Evolutionary conservation across 2,888 invertebrate species (phyloP).

Genomic region (Thymelicus acteon): DNA sequence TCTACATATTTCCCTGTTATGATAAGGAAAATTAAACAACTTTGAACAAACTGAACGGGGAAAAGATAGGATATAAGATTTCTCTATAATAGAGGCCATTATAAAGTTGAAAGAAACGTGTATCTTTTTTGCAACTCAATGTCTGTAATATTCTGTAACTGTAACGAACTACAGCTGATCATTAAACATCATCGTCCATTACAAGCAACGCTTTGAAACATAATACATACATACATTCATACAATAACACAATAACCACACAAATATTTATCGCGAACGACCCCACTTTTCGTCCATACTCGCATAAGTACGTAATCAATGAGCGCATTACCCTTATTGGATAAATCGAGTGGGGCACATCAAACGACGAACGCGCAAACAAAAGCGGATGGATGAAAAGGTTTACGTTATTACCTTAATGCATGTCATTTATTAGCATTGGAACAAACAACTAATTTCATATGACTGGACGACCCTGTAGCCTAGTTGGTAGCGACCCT

Average conservation of each 20-base stretch:
- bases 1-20: too few species aligned
- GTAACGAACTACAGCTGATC: too few species aligned
- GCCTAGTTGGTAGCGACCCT: too few species aligned
- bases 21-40: too few species aligned
- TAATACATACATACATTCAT: neutral
- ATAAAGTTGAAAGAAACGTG: too few species aligned
- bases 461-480: neutral
- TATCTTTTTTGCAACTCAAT: too few species aligned
- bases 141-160: too few species aligned
- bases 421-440: conserved; percentile 34
- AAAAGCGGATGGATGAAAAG: conserved; percentile 66
- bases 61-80: too few species aligned
- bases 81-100: too few species aligned
- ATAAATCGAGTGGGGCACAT: conserved; percentile 74
- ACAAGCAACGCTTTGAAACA: neutral
- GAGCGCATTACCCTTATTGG: conserved; percentile 77
- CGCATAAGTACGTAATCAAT: conserved; percentile 46
- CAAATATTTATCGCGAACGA: conserved; percentile 27
- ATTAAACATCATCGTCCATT: neutral
- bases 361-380: conserved; percentile 68
- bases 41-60: too few species aligned
- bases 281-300: conserved; percentile 21
- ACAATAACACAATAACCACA: conserved; percentile 5
- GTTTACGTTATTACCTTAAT: conserved; percentile 58
- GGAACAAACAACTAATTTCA: conserved; percentile 24